A percentile compares a stretch with the other conserved stretches of the same genome.
These are phyloP conservation scores for Contarinia nasturtii DNA, from an alignment of 1,140 invertebrate genomes.

Conservation along the genomic window DNA sequence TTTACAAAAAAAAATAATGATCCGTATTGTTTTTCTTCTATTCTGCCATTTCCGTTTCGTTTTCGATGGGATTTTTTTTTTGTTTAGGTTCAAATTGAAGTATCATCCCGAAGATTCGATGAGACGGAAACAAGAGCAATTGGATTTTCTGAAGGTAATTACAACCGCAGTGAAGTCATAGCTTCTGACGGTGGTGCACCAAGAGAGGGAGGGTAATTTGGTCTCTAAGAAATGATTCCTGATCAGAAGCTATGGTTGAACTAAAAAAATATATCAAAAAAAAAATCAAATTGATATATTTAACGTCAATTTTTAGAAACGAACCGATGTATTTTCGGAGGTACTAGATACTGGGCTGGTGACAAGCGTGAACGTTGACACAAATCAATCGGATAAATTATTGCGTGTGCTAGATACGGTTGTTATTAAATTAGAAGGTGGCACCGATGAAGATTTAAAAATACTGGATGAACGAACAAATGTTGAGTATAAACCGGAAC, in stretches of 20 bases:
- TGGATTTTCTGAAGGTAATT: constrained; percentile 66
- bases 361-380: constrained; percentile 65
- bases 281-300: too few species aligned
- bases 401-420: constrained; percentile 85
- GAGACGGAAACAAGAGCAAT: constrained; percentile 76
- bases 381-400: constrained; percentile 68
- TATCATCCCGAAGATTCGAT: constrained; percentile 94
- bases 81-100: constrained; percentile 92
- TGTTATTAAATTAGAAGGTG: constrained; percentile 93
- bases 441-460: constrained; percentile 83
- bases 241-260: too few species aligned
- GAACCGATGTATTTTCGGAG: constrained; percentile 80
- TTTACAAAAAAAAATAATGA: too few species aligned
- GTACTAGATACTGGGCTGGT: constrained; percentile 55
- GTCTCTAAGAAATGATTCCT: too few species aligned
- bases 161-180: too few species aligned
- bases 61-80: too few species aligned
- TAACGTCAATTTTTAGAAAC: too few species aligned
- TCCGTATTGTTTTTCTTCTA: too few species aligned
- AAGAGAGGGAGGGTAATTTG: too few species aligned
- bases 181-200: too few species aligned
- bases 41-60: constrained; percentile 7
- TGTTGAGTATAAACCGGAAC: constrained; percentile 13
- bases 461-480: constrained; percentile 48
- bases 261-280: too few species aligned